Conservation (phyloP, 2,113 vertebrate genomes). For the Malurus elegans region DNA sequence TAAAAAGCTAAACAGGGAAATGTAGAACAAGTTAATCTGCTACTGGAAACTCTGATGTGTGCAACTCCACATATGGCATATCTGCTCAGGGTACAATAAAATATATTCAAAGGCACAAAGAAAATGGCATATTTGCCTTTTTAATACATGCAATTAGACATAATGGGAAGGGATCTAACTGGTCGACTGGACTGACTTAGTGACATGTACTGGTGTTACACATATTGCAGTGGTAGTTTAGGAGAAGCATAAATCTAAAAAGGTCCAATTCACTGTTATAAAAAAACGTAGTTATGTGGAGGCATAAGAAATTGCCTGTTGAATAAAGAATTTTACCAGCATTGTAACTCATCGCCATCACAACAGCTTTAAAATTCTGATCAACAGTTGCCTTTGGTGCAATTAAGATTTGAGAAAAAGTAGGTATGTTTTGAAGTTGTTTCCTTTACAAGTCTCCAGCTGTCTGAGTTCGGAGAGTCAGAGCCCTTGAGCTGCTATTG, state of each 20-base stretch:
- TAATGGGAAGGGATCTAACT: neutral
- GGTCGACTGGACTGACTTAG: neutral
- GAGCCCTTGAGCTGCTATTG: neutral
- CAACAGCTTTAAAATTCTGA: neutral
- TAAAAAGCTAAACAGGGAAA: slow-evolving; percentile 50
- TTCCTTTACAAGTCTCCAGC: neutral
- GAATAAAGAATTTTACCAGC: neutral
- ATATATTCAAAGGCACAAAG: neutral
- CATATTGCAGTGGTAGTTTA: neutral
- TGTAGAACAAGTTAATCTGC: neutral
- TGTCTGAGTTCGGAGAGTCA: neutral
- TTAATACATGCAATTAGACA: neutral
- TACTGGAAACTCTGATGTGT: neutral
- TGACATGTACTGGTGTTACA: neutral
- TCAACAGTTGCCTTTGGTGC: neutral
- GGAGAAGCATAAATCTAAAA: neutral
- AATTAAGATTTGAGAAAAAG: neutral
- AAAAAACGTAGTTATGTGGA: rapidly evolving
- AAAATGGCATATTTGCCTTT: neutral
- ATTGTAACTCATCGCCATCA: neutral
- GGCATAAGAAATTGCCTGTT: neutral
- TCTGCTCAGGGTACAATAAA: neutral
- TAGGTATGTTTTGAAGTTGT: neutral
- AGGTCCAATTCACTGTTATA: neutral
- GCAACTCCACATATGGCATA: neutral